Conservation (phyloP, 2,113 vertebrate species). For the Desmodus rotundus region DNA sequence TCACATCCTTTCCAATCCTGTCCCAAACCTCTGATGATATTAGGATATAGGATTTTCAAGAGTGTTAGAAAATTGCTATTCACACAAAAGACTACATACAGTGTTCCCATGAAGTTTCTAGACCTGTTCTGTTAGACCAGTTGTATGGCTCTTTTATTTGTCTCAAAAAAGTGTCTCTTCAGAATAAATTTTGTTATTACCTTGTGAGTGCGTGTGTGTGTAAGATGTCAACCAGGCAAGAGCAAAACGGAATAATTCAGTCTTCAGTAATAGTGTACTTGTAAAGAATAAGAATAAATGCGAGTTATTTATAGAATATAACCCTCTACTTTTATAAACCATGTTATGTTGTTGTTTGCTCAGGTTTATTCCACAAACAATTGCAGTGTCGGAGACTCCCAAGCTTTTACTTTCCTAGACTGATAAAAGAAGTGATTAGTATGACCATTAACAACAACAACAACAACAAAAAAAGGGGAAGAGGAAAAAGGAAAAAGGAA, state of each 20-base stretch:
- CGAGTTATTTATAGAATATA: conserved; percentile 81
- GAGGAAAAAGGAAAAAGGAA: background rate
- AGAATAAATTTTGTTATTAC: conserved; percentile 83
- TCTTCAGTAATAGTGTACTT: conserved; percentile 81
- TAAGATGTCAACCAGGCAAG: conserved; percentile 79
- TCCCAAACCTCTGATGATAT: conserved; percentile 48
- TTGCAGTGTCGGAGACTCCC: conserved; percentile 54
- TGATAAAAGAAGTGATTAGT: conserved; percentile 27
- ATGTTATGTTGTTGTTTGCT: conserved; percentile 77
- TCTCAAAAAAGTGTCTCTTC: conserved; percentile 77
- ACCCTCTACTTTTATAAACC: conserved; percentile 81
- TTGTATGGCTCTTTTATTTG: conserved; percentile 75
- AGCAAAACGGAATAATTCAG: conserved; percentile 82
- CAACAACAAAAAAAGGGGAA: background rate
- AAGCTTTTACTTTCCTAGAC: conserved; percentile 45
- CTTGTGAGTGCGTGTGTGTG: conserved; percentile 55
- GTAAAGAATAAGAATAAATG: conserved; percentile 81
- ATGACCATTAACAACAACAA: background rate
- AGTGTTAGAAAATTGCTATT: conserved; percentile 53
- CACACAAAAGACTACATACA: conserved; percentile 44
- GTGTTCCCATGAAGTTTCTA: conserved; percentile 69
- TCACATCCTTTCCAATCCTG: background rate
- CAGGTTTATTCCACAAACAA: conserved; percentile 41
- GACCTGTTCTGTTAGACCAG: conserved; percentile 71
- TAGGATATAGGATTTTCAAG: conserved; percentile 61